Conservation (phyloP, 2,888 invertebrate genomes). For the Melinaea menophilus region DNA sequence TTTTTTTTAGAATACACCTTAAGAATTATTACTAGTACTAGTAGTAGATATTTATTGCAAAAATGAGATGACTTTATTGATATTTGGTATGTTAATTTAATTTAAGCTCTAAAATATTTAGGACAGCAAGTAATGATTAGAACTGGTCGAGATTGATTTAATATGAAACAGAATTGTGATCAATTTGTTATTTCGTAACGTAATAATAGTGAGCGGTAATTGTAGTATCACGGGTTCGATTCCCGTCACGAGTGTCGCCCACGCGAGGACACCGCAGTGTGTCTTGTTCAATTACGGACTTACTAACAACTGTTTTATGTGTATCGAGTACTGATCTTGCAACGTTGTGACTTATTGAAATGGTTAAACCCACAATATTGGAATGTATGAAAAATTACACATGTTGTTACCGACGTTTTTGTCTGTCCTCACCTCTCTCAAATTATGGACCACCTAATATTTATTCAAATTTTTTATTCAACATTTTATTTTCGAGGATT, state of each 20-base stretch:
- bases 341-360: too few species aligned
- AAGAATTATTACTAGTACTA: too few species aligned
- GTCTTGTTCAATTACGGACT: conserved; percentile 7
- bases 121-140: neutral
- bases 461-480: too few species aligned
- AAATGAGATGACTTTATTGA: too few species aligned
- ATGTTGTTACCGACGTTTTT: too few species aligned
- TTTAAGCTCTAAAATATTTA: neutral
- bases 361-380: too few species aligned
- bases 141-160: conserved; percentile 23
- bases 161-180: conserved; percentile 23
- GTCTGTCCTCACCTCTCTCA: too few species aligned
- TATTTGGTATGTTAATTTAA: neutral
- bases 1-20: too few species aligned
- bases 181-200: conserved; percentile 28
- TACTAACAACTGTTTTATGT: conserved; percentile 1
- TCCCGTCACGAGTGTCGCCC: conserved; percentile 27
- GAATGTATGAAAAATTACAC: too few species aligned
- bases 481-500: too few species aligned
- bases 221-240: conserved; percentile 27
- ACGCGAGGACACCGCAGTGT: conserved; percentile 14
- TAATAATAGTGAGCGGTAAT: conserved; percentile 27
- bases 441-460: too few species aligned
- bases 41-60: too few species aligned
- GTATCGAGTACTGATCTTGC: neutral